Base-by-base conservation (phyloP, 2,888 invertebrate species). In the Mythimna pallens region DNA sequence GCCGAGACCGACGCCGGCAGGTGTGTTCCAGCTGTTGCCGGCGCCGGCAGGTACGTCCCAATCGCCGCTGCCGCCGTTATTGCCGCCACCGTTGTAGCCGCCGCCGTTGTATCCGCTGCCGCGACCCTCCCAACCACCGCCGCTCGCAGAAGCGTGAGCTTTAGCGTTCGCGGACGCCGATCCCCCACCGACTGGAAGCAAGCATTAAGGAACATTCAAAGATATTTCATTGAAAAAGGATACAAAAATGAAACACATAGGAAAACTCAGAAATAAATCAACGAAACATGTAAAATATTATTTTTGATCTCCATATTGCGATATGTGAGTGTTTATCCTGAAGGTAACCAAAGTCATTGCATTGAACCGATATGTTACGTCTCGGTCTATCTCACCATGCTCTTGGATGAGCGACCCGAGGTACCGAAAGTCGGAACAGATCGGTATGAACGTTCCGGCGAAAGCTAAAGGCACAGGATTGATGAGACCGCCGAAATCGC, bases 161-260 rank as follows among this genome's bases (percentile, higher is more conserved):
- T 87, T 86, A 0, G 91, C 89, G 59, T 81, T 85, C 2, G 91
- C 85, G 1, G 2, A 67, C 6, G 85, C 85, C n/a, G 30, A 9
- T 25, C 76, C 89, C 4, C 82, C 87, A 14, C 85, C 88, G 73
- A 77, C 94, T 94, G 90, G 52, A 92, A 93, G 74, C 34, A 65
- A 20, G 71, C 9, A 14, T 62, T 64, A 66, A 63, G 12, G 14
- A 66, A 30, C 9, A 20, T 72, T 57, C 61, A 10, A 40, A 14
- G 8, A 30, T 50, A n/a, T 22, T 61, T 55, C 14, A 55, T 55
- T 14, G 7, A 25, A 2, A 55, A 25, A 55, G 25, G 12, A 22
- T 55, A 55, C 22, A 25, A 25, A 25, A 55, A 25, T 3, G 10
- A 5, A 22, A 22, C 12, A 22, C 54, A 12, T 22, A 10, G 22